Conservation (phyloP, 2,797 vertebrate genomes). For the Siniperca obscura region DNA sequence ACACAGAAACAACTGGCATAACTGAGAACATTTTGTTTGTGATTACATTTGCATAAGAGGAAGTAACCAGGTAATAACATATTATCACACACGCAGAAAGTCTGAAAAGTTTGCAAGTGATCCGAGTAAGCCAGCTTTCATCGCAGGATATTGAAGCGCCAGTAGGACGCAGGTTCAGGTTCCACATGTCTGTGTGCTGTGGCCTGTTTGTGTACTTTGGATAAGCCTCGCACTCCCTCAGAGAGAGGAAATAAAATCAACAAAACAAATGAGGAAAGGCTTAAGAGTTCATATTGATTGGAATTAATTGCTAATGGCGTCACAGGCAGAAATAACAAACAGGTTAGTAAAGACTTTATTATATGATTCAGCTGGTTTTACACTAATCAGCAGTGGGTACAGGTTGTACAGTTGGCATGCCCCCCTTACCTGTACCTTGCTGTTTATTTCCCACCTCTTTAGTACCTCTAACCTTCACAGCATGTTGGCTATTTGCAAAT, state of each 20-base stretch:
- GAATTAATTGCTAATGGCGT: conserved; percentile 75
- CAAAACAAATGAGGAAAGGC: conserved; percentile 65
- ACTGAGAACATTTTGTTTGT: conserved; percentile 31
- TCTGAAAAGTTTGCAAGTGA: conserved; percentile 17
- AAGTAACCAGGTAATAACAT: not conserved
- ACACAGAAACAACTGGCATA: not conserved
- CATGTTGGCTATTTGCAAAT: not conserved
- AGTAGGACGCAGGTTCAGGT: conserved; percentile 56
- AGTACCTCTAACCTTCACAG: not conserved
- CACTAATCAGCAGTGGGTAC: conserved; percentile 42
- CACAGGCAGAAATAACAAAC: conserved; percentile 73
- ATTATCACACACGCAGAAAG: not conserved
- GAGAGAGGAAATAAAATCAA: conserved; percentile 68
- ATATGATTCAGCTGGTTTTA: conserved; percentile 47
- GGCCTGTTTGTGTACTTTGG: conserved; percentile 75
- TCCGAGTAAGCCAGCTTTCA: conserved; percentile 56
- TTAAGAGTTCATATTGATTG: conserved; percentile 77
- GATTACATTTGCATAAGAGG: not conserved
- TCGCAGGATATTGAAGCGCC: conserved; percentile 69
- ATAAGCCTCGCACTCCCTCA: conserved; percentile 37
- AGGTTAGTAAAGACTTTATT: conserved; percentile 61
- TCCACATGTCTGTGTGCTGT: conserved; percentile 44
- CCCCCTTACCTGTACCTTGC: not conserved
- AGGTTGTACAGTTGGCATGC: not conserved
- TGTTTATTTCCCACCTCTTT: not conserved